Base-by-base conservation (phyloP, 2,797 vertebrate species). In the Spea hammondii region DNA sequence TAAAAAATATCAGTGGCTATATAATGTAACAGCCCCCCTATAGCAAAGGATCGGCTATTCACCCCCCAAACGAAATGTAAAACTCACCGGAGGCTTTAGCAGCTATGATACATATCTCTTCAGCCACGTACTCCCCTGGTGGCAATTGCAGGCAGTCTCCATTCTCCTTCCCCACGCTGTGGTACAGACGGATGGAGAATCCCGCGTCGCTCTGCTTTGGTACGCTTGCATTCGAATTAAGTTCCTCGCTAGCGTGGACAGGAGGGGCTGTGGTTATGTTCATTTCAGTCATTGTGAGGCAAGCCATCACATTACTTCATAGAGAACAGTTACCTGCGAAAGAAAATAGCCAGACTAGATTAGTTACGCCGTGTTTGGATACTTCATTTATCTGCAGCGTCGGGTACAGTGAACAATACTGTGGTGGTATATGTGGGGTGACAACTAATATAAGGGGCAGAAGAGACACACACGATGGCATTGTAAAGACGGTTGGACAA, bases 31-130 rank as follows among this genome's bases (percentile, higher is more conserved):
- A 32, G 32, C 32, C 32, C 32, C 32, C 51, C 51, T 53, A 53
- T 7, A 53, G 10, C 51, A 7, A 53, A 53, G 51, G 51, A 53
- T 6, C 51, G 2, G 51, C 51, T 7, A 11, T 53, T 53, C 51
- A 1, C 10, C 1, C 6, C 51, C 51, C 10, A 1, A 32, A 32
- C 32, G 32, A 9, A 59, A 13, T 10, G 55, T 13, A 59, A 12
- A 17, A 88, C 94, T 93, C 86, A 98, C 97, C 95, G 76, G 96
- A 97, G 14, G 94, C 90, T 92, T 94, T 95, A 70, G 96, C 96
- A 67, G 95, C 96, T 74, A 85, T 86, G 83, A 95, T 75, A 66
- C 96, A 97, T 70, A 99, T 92, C 77, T 98, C 96, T 89, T 99
- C 96, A 4, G 93, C 93, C 49, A 94, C 84, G 44, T 97, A 95